Conservation (phyloP, 2,797 vertebrate species). For the Calcarius lapponicus region DNA sequence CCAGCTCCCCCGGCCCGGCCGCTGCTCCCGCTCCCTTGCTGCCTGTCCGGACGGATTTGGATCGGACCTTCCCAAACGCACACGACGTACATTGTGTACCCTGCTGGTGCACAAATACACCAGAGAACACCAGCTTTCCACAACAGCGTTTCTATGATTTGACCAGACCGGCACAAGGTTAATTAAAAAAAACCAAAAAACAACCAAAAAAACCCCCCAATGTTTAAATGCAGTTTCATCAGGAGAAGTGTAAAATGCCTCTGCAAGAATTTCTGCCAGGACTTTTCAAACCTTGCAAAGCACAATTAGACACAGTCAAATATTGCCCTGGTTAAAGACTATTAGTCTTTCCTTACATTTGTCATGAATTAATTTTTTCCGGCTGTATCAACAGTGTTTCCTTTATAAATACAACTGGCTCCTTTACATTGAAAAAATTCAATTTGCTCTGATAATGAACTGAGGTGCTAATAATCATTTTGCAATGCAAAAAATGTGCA, state of each 20-base stretch:
- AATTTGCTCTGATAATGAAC: constrained; percentile 77
- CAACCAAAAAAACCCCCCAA: not conserved
- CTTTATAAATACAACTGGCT: constrained; percentile 66
- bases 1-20: not conserved
- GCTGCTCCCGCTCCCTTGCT: not conserved
- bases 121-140: not conserved
- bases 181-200: not conserved
- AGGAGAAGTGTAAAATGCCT: constrained; percentile 1
- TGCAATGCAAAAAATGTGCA: constrained; percentile 71
- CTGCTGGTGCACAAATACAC: not conserved
- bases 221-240: constrained; percentile 42
- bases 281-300: constrained; percentile 34
- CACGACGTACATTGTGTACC: too few species aligned
- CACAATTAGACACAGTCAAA: constrained; percentile 75
- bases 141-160: not conserved
- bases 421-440: constrained; percentile 71
- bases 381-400: constrained; percentile 69
- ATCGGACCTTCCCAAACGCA: not conserved
- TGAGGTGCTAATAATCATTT: constrained; percentile 70
- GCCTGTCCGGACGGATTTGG: not conserved
- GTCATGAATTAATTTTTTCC: constrained; percentile 72
- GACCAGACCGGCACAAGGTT: not conserved
- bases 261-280: not conserved
- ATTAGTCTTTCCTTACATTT: constrained; percentile 75
- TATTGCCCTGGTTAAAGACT: constrained; percentile 74